Evolutionary conservation across 2,888 invertebrate genomes (phyloP), one percentile per base, ranked within the genome.

Genomic region (Ormia ochracea): DNA sequence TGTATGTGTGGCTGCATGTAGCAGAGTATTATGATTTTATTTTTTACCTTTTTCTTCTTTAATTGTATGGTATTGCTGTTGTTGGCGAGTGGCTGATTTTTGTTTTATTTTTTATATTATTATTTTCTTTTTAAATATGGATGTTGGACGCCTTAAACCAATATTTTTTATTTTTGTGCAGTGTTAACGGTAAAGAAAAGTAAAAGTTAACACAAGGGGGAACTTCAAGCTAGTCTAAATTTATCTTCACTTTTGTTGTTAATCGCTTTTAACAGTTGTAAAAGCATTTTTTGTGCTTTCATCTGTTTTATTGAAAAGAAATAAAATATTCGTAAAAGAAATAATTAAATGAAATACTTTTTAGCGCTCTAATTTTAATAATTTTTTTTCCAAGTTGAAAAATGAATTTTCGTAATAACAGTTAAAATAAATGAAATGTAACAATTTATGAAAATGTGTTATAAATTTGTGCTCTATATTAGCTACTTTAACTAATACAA

Each of bases 131-230:
- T 54, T 56, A 19, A 41, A 7, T 21, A 61, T 73, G 26, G 19
- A 48, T 33, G 54, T 50, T 50, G 45, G 43, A 38, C 9, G 23
- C 9, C 69, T 48, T 38, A 54, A 54, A 66, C 31, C 45, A n/a
- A 23, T 26, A 14, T 7, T 54, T 61, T 41, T 23, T 43, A 33
- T 10, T 45, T 36, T 66, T 56, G 52, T 69, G 61, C 43, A 68
- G 36, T 63, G 45, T 73, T 82, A 72, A 73, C 38, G 80, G 72
- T 58, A 77, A 78, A 78, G 73, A 75, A 79, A 77, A 82, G 65
- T 73, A 72, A 82, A 78, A 82, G 80, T 81, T 74, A 78, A 54
- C 21, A 70, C 80, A 72, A 59, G 56, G 80, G 78, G 76, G 68
- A 80, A 77, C 65, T 76, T 75, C 61, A 56, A 68, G 36, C 45